Evolutionary conservation across 1,140 invertebrate genomes (phyloP).

Genomic region (Brachionus manjavacas): DNA sequence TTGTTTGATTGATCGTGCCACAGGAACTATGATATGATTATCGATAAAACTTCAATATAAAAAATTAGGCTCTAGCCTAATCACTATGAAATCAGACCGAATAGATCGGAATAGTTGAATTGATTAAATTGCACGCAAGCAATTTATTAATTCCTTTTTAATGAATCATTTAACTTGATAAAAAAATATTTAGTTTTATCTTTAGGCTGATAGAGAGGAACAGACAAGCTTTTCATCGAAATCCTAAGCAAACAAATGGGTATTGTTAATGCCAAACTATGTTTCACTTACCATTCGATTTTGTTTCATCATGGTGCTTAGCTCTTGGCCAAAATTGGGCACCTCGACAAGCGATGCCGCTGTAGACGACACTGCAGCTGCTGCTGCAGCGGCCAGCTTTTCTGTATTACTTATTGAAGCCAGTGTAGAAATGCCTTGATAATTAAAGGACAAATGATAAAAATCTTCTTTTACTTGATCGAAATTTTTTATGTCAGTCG

Average conservation of each 20-base stretch:
- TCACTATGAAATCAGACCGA: neutral
- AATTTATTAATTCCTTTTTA: neutral
- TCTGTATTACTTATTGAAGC: slow-evolving; percentile 17
- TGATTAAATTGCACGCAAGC: neutral
- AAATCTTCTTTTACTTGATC: slow-evolving; percentile 19
- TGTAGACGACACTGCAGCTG: slow-evolving; percentile 9
- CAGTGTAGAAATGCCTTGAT: neutral
- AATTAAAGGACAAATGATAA: neutral
- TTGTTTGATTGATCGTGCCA: slow-evolving; percentile 11
- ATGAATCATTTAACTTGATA: slow-evolving; percentile 11
- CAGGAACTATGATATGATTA: neutral
- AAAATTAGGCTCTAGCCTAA: neutral
- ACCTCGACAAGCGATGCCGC: neutral
- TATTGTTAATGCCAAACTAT: neutral
- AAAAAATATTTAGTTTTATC: neutral
- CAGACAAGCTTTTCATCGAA: neutral
- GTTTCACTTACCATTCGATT: slow-evolving; percentile 19
- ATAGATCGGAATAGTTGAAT: neutral
- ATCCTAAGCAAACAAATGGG: neutral
- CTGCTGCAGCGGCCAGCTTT: slow-evolving; percentile 8
- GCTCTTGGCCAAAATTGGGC: slow-evolving; percentile 21
- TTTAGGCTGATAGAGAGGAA: neutral
- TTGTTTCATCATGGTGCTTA: slow-evolving; percentile 6
- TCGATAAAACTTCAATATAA: neutral
- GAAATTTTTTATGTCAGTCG: slow-evolving; percentile 30